These are phyloP conservation scores for Noctilio leporinus DNA, from an alignment of 2,113 vertebrate species.

Conservation along the genomic window DNA sequence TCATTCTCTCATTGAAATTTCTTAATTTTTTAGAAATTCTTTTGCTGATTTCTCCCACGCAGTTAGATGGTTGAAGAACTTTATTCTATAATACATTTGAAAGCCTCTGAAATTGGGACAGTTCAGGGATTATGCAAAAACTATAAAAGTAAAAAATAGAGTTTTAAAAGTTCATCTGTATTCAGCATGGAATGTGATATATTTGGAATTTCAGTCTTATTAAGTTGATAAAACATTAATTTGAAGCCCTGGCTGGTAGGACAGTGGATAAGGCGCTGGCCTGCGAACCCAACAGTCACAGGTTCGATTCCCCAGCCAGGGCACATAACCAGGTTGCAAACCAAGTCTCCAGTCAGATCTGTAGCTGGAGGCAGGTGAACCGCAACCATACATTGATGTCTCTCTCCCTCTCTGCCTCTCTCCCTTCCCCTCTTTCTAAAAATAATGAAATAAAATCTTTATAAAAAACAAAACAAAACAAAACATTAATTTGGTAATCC, in stretches of 20 bases:
- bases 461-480: no score
- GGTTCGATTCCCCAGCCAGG: no score
- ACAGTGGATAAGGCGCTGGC: no score
- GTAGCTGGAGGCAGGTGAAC: no score
- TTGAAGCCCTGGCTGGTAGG: no score
- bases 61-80: neutral
- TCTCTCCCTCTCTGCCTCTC: no score
- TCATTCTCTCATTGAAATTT: conserved; percentile 5
- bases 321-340: no score
- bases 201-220: conserved; percentile 9
- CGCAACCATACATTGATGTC: no score
- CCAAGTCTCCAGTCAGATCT: no score
- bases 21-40: neutral
- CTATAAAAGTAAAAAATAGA: neutral
- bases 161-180: neutral
- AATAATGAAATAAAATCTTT: no score
- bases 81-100: neutral
- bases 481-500: neutral
- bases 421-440: no score
- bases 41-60: neutral
- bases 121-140: neutral
- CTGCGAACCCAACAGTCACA: no score
- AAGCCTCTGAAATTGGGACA: conserved; percentile 30
- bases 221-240: conserved; percentile 8
- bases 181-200: conserved; percentile 11